Evolutionary conservation across 2,113 vertebrate species (phyloP), one percentile per base, ranked within the genome.

Genomic region (Sakesphorus luctuosus): DNA sequence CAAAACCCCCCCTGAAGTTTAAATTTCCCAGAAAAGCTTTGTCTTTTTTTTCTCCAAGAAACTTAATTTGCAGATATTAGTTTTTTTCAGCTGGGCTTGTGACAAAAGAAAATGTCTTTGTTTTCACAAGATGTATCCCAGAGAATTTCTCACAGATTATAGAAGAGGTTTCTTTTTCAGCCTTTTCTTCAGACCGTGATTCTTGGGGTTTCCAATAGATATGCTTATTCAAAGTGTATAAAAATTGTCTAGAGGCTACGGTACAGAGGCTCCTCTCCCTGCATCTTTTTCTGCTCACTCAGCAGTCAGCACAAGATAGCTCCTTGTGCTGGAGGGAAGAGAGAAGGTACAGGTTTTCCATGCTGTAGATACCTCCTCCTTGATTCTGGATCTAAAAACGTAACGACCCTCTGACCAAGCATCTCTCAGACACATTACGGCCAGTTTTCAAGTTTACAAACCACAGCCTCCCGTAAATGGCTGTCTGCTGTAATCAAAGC

Each of bases 401-500:
- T 24, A 84, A 38, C 4, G 90, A n/a, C 33, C 49, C 26, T 89
- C 63, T 90, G 75, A 83, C 85, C 71, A 63, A 80, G 80, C 35
- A 33, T 56, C 84, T 81, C 88, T 93, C 43, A 95, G 90, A 91
- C 91, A 59, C 35, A n/a, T n/a, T 89, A 87, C 43, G 86, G 61
- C 46, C 59, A 66, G 84, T 92, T 96, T 76, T 94, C 92, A 61
- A 82, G 78, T 95, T 95, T 94, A 87, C 84, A 91, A 71, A 82
- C 67, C 89, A 38, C 50, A 38, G 84, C 31, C 75, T 86, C 88
- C 81, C 59, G 62, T 61, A 89, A 96, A 91, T 38, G 46, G 33
- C 55, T 78, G 80, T 17, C 86, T 95, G 75, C 79, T 96, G 76
- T 91, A 93, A 96, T 91, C 84, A 84, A 87, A 95, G 94, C 89